Percentiles rank a stretch among this genome's conserved stretches.
These are phyloP conservation scores for Chrysolina oricalcia DNA, from an alignment of 2,888 invertebrate species.

Conservation along the genomic window DNA sequence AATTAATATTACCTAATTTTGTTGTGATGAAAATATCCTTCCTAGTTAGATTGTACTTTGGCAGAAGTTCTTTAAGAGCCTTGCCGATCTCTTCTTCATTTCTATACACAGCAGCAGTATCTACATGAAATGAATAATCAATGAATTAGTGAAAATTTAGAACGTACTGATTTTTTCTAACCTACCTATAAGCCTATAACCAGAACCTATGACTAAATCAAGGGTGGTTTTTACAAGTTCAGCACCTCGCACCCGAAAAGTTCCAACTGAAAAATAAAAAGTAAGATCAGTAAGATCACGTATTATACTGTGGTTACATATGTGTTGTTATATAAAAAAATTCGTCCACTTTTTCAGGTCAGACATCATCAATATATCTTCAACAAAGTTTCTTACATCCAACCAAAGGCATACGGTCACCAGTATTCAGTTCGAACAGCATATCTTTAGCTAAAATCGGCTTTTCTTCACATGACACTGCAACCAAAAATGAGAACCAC, in stretches of 20 bases:
- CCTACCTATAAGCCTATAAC: conserved; percentile 83
- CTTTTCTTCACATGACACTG: conserved; percentile 64
- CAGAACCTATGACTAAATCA: conserved; percentile 78
- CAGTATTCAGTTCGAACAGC: conserved; percentile 69
- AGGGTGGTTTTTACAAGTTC: conserved; percentile 74
- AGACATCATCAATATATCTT: too few relatives aligned
- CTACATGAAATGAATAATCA: conserved; percentile 70
- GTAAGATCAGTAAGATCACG: too few relatives aligned
- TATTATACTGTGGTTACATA: too few relatives aligned
- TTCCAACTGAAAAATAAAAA: conserved; percentile 75
- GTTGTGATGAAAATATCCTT: conserved; percentile 88
- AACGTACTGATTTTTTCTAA: conserved; percentile 5
- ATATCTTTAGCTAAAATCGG: conserved; percentile 55
- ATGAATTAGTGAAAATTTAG: conserved; percentile 20
- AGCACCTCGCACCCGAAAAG: conserved; percentile 76
- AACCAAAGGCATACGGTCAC: conserved; percentile 74
- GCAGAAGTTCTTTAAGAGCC: conserved; percentile 78
- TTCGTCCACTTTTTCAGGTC: too few relatives aligned
- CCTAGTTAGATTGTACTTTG: conserved; percentile 81
- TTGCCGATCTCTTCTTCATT: conserved; percentile 83
- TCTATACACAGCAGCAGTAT: conserved; percentile 85
- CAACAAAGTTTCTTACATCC: conserved; percentile 72
- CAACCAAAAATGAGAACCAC: too few relatives aligned
- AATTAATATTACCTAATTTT: conserved; percentile 78
- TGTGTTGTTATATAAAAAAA: too few relatives aligned